These are phyloP conservation scores for Myotis myotis DNA, from an alignment of 2,797 vertebrate genomes.

Conservation along the genomic window DNA sequence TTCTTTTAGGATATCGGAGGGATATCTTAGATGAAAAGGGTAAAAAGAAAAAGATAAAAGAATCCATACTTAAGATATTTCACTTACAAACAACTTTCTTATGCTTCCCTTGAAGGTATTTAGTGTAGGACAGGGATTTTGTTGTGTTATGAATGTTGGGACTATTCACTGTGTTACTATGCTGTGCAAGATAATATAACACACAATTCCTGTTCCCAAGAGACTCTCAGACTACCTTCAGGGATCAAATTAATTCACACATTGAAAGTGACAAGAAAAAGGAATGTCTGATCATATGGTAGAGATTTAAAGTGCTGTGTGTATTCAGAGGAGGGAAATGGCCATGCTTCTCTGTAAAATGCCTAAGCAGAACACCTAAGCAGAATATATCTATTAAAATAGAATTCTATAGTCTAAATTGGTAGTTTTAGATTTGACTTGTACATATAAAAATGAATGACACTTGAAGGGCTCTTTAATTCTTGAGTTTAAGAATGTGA, in stretches of 20 bases:
- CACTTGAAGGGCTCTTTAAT: neutral
- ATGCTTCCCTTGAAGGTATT: neutral
- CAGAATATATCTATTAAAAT: neutral
- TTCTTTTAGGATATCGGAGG: neutral
- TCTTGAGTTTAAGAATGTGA: neutral
- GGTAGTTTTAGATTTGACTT: neutral
- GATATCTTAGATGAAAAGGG: neutral
- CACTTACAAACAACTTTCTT: neutral
- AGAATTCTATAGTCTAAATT: neutral
- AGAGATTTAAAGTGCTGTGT: neutral
- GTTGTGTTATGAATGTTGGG: neutral
- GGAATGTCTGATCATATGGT: neutral
- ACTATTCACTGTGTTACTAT: neutral
- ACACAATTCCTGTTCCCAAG: neutral
- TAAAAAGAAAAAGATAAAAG: neutral
- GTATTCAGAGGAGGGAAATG: neutral
- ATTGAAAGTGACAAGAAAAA: neutral
- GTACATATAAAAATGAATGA: neutral
- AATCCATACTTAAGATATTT: neutral
- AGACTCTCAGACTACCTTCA: neutral
- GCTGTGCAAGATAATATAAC: neutral
- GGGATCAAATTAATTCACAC: neutral
- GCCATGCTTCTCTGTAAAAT: neutral
- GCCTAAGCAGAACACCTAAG: neutral
- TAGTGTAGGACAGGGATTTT: neutral